phyloP scores from a whole-genome alignment of 2,797 vertebrate genomes.

The Sarcophilus harrisii region DNA sequence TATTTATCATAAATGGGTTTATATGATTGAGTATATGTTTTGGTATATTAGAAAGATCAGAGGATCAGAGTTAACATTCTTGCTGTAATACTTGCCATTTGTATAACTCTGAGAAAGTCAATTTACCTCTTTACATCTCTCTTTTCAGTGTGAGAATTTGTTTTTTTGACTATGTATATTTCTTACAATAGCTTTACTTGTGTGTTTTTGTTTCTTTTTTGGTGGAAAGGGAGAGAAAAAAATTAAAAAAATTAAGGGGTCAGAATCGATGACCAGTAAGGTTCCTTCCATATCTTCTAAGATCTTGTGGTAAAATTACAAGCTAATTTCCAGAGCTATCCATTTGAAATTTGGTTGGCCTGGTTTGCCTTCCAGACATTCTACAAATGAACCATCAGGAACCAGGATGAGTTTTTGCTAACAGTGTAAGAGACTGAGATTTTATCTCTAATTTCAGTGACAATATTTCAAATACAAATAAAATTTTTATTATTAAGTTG shows the following conservation, averaged over 20 bases:
- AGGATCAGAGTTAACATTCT: background rate
- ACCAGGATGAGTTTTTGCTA: constrained; percentile 30
- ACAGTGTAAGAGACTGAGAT: background rate
- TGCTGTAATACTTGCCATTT: background rate
- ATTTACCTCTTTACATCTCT: background rate
- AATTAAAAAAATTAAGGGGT: background rate
- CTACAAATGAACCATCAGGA: constrained; percentile 14
- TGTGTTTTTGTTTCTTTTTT: background rate
- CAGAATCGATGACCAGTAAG: background rate
- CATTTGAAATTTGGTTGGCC: constrained; percentile 35
- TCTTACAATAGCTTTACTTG: background rate
- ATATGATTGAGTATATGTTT: background rate
- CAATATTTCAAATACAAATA: constrained; percentile 36
- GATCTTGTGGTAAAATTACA: background rate
- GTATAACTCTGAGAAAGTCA: background rate
- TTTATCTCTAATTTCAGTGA: background rate
- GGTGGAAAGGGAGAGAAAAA: background rate
- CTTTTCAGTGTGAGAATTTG: background rate
- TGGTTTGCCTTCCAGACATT: background rate
- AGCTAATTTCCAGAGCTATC: background rate
- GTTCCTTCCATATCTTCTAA: background rate
- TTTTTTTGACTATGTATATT: background rate
- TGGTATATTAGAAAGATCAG: background rate
- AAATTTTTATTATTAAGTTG: background rate
- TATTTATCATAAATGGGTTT: background rate